Evolutionary conservation across 2,888 invertebrate genomes (phyloP).

Genomic region (Pollenia angustigena): DNA sequence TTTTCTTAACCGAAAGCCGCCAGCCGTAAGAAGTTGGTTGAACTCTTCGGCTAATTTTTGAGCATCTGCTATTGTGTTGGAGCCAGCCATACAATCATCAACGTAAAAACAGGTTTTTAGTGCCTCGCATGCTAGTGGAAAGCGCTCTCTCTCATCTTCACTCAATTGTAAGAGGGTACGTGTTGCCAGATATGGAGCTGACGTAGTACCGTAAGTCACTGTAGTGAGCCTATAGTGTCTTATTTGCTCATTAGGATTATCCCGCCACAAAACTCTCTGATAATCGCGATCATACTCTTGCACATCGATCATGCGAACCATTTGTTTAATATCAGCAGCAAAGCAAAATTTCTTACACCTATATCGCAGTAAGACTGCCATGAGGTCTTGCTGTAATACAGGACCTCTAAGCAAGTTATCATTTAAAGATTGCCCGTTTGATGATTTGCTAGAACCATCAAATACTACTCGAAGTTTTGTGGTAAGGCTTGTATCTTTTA

Average conservation of each 20-base stretch:
- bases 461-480: slow-evolving; percentile 45
- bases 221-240: slow-evolving; percentile 17
- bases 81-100: slow-evolving; percentile 52
- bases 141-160: slow-evolving; percentile 21
- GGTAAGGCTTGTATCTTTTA: slow-evolving; percentile 51
- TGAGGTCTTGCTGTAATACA: slow-evolving; percentile 34
- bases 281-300: slow-evolving; percentile 40
- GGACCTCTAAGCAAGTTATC: slow-evolving; percentile 57
- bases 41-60: slow-evolving; percentile 22
- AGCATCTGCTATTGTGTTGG: slow-evolving; percentile 34
- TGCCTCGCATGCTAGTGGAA: slow-evolving; percentile 20
- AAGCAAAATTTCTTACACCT: slow-evolving; percentile 43
- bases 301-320: slow-evolving; percentile 55
- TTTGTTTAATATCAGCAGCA: slow-evolving; percentile 57
- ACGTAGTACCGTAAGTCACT: slow-evolving; percentile 27
- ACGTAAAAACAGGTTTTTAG: slow-evolving; percentile 37
- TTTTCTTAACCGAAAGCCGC: slow-evolving; percentile 44
- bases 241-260: not conserved
- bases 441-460: slow-evolving; percentile 37
- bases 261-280: slow-evolving; percentile 31
- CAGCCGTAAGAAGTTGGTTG: slow-evolving; percentile 42
- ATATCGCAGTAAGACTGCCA: slow-evolving; percentile 28
- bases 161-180: slow-evolving; percentile 35
- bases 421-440: slow-evolving; percentile 47
- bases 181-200: slow-evolving; percentile 11